These are phyloP conservation scores for Actinopyga echinites DNA, from an alignment of 53 echinoderm and acorn worm species.

Conservation along the genomic window DNA sequence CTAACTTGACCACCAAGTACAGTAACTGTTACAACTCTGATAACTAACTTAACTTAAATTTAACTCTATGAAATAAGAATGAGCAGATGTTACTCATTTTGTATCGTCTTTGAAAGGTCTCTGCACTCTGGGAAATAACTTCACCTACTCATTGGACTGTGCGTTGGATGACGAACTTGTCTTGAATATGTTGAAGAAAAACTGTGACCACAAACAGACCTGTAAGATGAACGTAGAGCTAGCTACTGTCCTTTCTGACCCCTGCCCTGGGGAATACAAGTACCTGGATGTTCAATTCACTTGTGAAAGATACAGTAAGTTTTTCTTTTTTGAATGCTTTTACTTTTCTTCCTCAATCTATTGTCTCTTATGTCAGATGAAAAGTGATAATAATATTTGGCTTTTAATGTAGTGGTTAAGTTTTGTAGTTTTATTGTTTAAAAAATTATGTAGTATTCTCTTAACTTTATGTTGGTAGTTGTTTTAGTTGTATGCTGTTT, in stretches of 20 bases:
- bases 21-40: no score
- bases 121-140: constrained; percentile 63
- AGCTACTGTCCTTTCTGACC: constrained; percentile 52
- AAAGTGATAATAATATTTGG: no score
- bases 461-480: no score
- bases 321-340: no score
- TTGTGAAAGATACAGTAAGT: constrained; percentile 78
- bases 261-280: constrained; percentile 67
- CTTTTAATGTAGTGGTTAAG: no score
- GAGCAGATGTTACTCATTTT: background rate
- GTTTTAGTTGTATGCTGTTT: no score
- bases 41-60: background rate
- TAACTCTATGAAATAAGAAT: background rate
- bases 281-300: constrained; percentile 75
- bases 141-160: constrained; percentile 69
- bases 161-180: constrained; percentile 52
- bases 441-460: no score
- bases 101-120: constrained; percentile 43
- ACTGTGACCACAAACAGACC: constrained; percentile 79
- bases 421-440: no score
- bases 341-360: no score
- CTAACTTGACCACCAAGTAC: no score
- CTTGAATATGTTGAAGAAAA: constrained; percentile 66
- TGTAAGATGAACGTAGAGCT: constrained; percentile 73
- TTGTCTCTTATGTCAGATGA: no score